A percentile compares a stretch with the other conserved stretches of the same genome.
Conservation (phyloP, 2,888 invertebrate genomes). For the Nezara viridula region DNA sequence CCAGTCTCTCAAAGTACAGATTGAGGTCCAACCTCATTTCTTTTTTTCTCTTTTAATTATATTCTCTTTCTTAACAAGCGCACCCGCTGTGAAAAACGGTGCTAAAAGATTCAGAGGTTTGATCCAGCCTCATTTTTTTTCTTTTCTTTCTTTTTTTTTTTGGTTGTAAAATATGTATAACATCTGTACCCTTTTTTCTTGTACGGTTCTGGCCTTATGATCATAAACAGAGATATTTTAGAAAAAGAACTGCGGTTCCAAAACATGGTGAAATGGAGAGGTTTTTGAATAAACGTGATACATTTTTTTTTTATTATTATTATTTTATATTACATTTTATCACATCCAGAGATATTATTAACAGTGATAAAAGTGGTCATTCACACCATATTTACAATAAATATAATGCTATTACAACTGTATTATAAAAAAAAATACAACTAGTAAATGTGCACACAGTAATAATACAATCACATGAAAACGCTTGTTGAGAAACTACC, state of each 20-base stretch:
- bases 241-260: neutral
- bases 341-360: no score
- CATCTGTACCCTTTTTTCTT: neutral
- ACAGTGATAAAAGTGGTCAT: no score
- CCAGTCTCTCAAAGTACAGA: neutral
- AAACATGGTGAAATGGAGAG: neutral
- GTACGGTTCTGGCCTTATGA: neutral
- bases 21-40: slow-evolving; percentile 8
- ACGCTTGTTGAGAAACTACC: no score
- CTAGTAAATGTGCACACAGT: no score
- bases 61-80: neutral
- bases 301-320: no score
- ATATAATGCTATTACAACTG: no score
- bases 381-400: no score
- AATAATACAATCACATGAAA: no score
- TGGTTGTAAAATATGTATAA: neutral
- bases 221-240: neutral
- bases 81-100: slow-evolving; percentile 12
- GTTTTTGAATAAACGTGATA: no score
- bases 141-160: neutral
- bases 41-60: neutral
- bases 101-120: slow-evolving; percentile 6
- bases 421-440: no score
- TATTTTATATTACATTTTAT: no score
- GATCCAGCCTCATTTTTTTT: neutral